Conservation (phyloP, 2,888 invertebrate species). For the Nycteola revayana region DNA sequence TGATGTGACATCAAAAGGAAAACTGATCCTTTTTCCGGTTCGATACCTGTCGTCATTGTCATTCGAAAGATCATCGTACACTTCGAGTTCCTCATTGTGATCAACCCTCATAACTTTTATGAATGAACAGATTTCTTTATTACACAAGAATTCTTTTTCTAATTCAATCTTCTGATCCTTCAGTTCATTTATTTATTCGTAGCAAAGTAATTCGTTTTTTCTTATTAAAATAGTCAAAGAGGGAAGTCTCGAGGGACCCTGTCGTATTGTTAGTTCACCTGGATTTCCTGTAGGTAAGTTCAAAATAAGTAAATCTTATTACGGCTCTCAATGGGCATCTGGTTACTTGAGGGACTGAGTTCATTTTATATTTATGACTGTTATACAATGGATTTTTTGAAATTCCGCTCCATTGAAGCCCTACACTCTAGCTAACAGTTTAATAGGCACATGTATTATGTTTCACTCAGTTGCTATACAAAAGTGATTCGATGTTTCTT, state of each 20-base stretch:
- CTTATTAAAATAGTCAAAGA: constrained; percentile 77
- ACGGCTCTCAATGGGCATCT: constrained; percentile 67
- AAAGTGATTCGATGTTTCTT: too few relatives aligned
- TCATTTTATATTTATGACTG: constrained; percentile 63
- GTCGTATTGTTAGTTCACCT: constrained; percentile 71
- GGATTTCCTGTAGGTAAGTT: constrained; percentile 63
- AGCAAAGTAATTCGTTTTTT: constrained; percentile 72
- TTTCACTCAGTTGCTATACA: too few relatives aligned
- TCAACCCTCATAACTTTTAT: constrained; percentile 68
- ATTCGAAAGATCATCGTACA: constrained; percentile 47
- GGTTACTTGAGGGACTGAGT: constrained; percentile 61
- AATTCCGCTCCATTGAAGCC: constrained; percentile 15
- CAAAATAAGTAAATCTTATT: constrained; percentile 73
- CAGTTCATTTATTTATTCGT: constrained; percentile 73
- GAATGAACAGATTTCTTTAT: constrained; percentile 73
- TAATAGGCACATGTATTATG: too few relatives aligned
- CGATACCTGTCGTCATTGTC: constrained; percentile 71
- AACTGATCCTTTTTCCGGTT: constrained; percentile 72
- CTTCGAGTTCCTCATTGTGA: constrained; percentile 61
- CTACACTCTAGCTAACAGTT: neutral
- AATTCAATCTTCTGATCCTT: constrained; percentile 73
- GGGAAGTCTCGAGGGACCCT: constrained; percentile 54
- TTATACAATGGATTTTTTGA: constrained; percentile 34
- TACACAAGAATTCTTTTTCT: constrained; percentile 70
- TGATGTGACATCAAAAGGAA: constrained; percentile 72